Evolutionary conservation across 2,888 invertebrate species (phyloP).

Genomic region (Scaptomyza flava): DNA sequence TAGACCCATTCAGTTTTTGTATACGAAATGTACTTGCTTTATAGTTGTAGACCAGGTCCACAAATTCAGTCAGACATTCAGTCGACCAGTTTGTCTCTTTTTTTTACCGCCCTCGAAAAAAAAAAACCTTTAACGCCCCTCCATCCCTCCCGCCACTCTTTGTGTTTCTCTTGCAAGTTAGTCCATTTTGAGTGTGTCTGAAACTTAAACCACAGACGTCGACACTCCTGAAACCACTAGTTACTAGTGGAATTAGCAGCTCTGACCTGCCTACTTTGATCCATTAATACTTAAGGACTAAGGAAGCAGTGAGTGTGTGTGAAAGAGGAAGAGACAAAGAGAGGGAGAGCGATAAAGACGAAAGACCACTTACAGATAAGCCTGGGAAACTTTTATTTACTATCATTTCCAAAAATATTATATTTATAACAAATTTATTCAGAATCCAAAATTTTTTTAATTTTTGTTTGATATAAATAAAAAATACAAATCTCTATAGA

Average conservation of each 20-base stretch:
- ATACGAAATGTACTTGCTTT: constrained; percentile 55
- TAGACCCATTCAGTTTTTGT: constrained; percentile 60
- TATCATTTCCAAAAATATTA: too few species aligned
- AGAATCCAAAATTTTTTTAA: too few species aligned
- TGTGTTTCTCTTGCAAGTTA: not conserved
- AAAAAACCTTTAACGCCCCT: not conserved
- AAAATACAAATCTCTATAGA: not conserved
- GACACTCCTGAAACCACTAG: constrained; percentile 43
- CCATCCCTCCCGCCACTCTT: not conserved
- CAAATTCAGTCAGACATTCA: constrained; percentile 23
- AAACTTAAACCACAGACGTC: constrained; percentile 36
- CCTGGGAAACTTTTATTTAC: not conserved
- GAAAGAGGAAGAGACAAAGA: not conserved
- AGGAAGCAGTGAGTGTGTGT: not conserved
- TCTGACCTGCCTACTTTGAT: constrained; percentile 48
- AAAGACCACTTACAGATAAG: constrained; percentile 27
- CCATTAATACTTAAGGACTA: constrained; percentile 40
- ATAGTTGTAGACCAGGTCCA: constrained; percentile 33
- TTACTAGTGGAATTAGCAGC: constrained; percentile 53
- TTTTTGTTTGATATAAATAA: too few species aligned
- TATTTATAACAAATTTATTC: not conserved
- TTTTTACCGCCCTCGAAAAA: not conserved
- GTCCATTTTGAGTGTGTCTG: not conserved
- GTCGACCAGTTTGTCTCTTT: constrained; percentile 21
- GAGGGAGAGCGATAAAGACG: constrained; percentile 10